These are phyloP conservation scores for Dasyornis broadbenti DNA, from an alignment of 2,113 vertebrate genomes.

Conservation along the genomic window DNA sequence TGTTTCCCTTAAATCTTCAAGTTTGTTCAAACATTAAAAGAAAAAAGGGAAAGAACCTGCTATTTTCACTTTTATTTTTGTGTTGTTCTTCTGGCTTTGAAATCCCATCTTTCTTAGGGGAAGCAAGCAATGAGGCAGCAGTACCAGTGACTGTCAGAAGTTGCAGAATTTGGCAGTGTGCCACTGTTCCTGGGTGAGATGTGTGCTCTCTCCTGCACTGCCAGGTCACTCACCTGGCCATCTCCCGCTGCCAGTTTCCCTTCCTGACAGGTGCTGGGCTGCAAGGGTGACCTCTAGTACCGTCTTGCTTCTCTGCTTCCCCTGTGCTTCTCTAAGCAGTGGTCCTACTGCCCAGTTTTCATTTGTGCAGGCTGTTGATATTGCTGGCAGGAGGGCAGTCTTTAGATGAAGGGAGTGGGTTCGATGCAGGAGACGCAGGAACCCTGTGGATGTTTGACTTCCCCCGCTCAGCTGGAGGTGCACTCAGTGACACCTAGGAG, in stretches of 20 bases:
- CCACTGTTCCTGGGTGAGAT: background rate
- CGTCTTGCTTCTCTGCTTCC: background rate
- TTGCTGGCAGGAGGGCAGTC: background rate
- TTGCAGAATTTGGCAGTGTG: background rate
- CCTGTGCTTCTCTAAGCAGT: background rate
- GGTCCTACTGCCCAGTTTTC: background rate
- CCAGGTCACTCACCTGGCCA: background rate
- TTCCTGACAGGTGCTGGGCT: background rate
- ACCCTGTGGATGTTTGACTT: accelerated
- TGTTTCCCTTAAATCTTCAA: slow-evolving; percentile 14
- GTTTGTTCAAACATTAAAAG: background rate
- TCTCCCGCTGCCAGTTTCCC: accelerated
- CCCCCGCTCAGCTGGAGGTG: accelerated
- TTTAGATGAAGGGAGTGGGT: background rate
- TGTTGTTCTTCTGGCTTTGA: background rate
- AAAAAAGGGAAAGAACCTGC: background rate
- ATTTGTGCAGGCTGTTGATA: background rate
- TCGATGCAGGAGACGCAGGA: accelerated
- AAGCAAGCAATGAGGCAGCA: background rate
- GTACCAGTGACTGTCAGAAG: background rate
- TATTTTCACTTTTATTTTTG: background rate
- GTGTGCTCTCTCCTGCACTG: background rate
- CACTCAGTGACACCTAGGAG: accelerated
- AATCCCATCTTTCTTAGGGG: background rate
- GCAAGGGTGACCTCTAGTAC: background rate